These are phyloP conservation scores for Hipparchia semele DNA, from an alignment of 2,888 invertebrate species.

Conservation along the genomic window DNA sequence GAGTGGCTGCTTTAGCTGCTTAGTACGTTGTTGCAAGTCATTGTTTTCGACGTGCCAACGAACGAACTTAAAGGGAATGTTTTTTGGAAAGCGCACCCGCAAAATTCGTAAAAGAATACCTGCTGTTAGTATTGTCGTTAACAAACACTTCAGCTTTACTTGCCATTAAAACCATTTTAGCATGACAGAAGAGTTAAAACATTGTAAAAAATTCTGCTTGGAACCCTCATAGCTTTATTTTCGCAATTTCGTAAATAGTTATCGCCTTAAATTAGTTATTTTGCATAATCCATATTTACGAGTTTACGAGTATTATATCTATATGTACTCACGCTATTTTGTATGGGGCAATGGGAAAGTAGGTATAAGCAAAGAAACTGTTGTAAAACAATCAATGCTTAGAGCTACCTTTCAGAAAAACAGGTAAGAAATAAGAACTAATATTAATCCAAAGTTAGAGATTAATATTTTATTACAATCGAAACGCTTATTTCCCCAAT, in stretches of 20 bases:
- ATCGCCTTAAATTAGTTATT: too few relatives aligned
- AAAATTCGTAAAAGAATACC: conserved; percentile 9
- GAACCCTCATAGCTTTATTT: too few relatives aligned
- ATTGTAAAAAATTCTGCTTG: too few relatives aligned
- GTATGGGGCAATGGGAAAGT: not conserved
- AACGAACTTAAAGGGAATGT: conserved; percentile 67
- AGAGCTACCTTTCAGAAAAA: conserved; percentile 31
- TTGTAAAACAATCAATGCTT: not conserved
- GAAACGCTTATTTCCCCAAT: conserved; percentile 64
- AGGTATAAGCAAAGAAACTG: not conserved
- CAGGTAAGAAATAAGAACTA: conserved; percentile 27
- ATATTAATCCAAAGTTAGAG: conserved; percentile 49
- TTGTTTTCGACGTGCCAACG: conserved; percentile 72
- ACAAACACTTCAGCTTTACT: not conserved
- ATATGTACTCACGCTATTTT: too few relatives aligned
- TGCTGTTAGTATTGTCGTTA: conserved; percentile 1
- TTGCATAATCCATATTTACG: too few relatives aligned
- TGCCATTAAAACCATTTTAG: not conserved
- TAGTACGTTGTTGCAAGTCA: conserved; percentile 75
- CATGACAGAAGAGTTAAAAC: too few relatives aligned
- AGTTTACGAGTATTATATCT: too few relatives aligned
- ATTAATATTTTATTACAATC: conserved; percentile 62
- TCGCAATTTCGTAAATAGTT: too few relatives aligned
- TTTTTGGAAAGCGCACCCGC: conserved; percentile 47
- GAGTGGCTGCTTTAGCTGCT: conserved; percentile 81